phyloP scores from a whole-genome alignment of 2,888 invertebrate genomes.

The Agrotis exclamationis region DNA sequence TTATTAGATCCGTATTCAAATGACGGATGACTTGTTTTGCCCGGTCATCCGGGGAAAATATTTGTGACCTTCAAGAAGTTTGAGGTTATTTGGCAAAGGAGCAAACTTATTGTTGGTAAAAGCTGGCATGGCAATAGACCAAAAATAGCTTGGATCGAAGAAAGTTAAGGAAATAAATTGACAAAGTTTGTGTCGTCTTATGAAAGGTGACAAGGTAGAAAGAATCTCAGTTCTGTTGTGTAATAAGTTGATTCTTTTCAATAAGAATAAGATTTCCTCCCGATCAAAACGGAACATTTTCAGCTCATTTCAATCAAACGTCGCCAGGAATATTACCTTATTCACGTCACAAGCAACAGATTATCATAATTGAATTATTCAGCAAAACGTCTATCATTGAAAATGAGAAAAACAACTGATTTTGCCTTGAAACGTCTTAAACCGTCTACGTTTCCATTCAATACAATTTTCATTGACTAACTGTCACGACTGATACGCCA shows the following conservation, averaged over 20 bases:
- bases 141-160: conserved; percentile 20
- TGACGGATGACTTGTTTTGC: conserved; percentile 45
- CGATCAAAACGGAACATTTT: background rate
- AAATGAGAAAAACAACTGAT: conserved; percentile 24
- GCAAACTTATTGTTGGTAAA: conserved; percentile 42
- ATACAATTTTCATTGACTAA: conserved; percentile 25
- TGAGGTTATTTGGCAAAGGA: conserved; percentile 52
- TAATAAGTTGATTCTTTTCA: background rate
- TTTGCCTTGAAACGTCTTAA: conserved; percentile 6
- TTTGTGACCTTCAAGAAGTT: conserved; percentile 58
- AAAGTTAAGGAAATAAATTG: conserved; percentile 22
- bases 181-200: conserved; percentile 9
- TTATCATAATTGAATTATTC: conserved; percentile 20
- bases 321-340: background rate
- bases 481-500: conserved; percentile 30
- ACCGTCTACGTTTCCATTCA: conserved; percentile 13
- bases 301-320: background rate
- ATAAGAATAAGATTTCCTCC: no score
- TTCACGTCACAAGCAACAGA: conserved; percentile 1
- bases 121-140: conserved; percentile 28
- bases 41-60: conserved; percentile 39
- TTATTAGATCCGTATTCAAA: conserved; percentile 38
- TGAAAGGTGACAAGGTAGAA: conserved; percentile 12
- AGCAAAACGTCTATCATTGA: conserved; percentile 22
- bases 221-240: background rate